Evolutionary conservation across 92 coral and sea anemone species (phyloP).

Genomic region (Epizoanthus illoricatus): DNA sequence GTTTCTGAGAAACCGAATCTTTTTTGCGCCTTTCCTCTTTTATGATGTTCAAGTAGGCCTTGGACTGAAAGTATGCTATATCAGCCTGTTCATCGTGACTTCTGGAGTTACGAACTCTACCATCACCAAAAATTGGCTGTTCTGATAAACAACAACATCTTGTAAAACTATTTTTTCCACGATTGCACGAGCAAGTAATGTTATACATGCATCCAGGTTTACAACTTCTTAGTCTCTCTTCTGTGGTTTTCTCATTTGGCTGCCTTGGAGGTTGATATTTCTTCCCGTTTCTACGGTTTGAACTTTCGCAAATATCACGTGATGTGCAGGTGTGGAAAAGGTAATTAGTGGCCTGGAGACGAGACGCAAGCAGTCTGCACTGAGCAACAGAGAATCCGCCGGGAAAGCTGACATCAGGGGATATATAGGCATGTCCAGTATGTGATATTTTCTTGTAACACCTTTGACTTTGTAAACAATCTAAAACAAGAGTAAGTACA

Average conservation of each 20-base stretch:
- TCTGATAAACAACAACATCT: neutral
- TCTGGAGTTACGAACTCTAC: neutral
- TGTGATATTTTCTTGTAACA: conserved; percentile 16
- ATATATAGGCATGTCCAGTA: conserved; percentile 41
- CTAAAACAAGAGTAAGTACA: neutral
- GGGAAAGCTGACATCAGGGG: conserved; percentile 52
- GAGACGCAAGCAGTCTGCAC: conserved; percentile 57
- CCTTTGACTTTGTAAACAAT: neutral
- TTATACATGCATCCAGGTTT: too few species aligned
- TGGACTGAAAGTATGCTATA: neutral
- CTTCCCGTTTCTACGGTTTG: conserved; percentile 6
- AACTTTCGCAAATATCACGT: neutral
- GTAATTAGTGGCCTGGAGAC: conserved; percentile 64
- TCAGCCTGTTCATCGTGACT: neutral
- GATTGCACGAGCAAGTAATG: too few species aligned
- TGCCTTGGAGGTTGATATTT: neutral
- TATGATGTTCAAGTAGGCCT: neutral
- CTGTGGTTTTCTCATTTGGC: neutral
- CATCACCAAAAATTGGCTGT: neutral
- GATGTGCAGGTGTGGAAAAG: conserved; percentile 39
- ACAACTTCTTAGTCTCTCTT: neutral
- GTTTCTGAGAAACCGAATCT: neutral
- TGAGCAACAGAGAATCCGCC: conserved; percentile 58
- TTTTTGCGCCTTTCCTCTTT: neutral
- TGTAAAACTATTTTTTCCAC: neutral